These are phyloP conservation scores for Bufotes viridis DNA, from an alignment of 2,797 vertebrate species.

Conservation along the genomic window DNA sequence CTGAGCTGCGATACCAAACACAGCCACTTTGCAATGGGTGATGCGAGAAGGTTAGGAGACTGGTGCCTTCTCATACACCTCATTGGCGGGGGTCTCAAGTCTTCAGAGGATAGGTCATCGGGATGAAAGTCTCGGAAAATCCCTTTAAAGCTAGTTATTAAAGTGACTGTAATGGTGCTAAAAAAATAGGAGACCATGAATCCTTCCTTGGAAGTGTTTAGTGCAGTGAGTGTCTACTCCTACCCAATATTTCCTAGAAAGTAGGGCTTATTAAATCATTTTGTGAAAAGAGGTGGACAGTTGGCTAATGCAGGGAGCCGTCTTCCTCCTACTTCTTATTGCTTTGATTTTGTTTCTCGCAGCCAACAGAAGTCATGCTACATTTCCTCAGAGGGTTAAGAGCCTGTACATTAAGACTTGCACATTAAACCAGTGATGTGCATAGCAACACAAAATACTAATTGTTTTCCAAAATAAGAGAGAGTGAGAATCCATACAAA, in stretches of 20 bases:
- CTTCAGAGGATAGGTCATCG: too few species aligned
- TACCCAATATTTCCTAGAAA: conserved; percentile 17
- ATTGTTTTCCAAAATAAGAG: background rate
- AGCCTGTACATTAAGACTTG: conserved; percentile 24
- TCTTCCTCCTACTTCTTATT: conserved; percentile 1
- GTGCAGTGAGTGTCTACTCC: background rate
- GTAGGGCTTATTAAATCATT: conserved; percentile 2
- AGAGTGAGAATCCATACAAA: background rate
- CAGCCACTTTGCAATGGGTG: too few species aligned
- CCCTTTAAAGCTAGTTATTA: background rate
- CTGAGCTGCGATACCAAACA: too few species aligned
- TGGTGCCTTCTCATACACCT: too few species aligned
- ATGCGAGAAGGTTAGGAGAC: too few species aligned
- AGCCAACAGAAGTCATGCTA: background rate
- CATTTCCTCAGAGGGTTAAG: conserved; percentile 9
- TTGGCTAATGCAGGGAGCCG: conserved; percentile 23
- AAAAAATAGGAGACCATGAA: background rate
- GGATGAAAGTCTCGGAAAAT: too few species aligned
- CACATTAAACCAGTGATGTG: conserved; percentile 11
- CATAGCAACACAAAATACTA: background rate
- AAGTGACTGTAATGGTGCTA: background rate
- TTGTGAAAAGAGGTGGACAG: conserved; percentile 16
- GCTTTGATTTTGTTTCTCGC: conserved; percentile 2
- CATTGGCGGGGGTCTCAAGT: too few species aligned
- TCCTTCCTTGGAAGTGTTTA: too few species aligned